These are phyloP conservation scores for Coelinius sp. DNA, from an alignment of 2,888 invertebrate species.

Conservation along the genomic window DNA sequence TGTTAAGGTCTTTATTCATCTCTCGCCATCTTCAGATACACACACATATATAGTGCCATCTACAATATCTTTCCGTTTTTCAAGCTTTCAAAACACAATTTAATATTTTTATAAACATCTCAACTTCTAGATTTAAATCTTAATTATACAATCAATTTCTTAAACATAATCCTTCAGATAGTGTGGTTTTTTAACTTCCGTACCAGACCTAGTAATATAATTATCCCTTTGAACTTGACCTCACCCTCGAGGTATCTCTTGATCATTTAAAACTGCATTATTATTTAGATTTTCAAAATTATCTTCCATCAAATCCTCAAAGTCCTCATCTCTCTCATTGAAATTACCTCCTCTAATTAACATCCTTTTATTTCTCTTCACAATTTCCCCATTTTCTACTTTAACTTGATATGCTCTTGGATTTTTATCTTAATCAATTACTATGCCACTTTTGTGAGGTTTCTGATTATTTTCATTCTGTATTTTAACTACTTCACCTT, in stretches of 20 bases:
- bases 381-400: too few species aligned
- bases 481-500: too few species aligned
- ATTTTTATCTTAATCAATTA: too few species aligned
- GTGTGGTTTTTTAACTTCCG: background rate
- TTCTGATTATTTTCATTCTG: too few species aligned
- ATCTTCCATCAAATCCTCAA: slow-evolving; percentile 21
- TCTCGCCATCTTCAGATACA: too few species aligned
- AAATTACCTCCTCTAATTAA: too few species aligned
- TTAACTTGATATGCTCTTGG: too few species aligned
- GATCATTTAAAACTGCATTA: background rate
- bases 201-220: background rate
- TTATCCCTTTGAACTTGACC: background rate
- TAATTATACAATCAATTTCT: background rate
- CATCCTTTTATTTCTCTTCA: too few species aligned
- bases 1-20: too few species aligned
- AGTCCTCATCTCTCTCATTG: slow-evolving; percentile 36
- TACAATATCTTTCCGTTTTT: background rate
- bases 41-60: background rate
- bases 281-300: background rate
- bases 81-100: too few species aligned
- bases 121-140: background rate
- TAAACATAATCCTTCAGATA: background rate
- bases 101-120: background rate
- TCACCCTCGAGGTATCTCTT: background rate
- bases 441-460: too few species aligned